These are phyloP conservation scores for Tursiops truncatus DNA, from an alignment of 2,113 vertebrate species.

Conservation along the genomic window DNA sequence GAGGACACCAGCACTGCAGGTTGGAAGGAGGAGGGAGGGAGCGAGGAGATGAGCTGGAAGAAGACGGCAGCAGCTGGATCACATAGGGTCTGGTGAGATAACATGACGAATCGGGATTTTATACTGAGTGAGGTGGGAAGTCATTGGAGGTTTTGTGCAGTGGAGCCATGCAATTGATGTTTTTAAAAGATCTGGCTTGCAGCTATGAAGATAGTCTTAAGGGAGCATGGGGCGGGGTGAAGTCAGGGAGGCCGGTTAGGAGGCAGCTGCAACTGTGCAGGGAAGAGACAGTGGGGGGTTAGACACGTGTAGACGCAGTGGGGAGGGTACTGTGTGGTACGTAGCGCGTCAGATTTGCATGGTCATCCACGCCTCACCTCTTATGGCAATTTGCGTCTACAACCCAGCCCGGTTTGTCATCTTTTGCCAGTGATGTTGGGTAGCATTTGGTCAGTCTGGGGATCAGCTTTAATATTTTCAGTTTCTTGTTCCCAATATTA, in stretches of 20 bases:
- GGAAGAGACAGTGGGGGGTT: not conserved
- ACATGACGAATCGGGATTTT: not conserved
- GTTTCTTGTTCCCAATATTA: not conserved
- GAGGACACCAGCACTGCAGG: not conserved
- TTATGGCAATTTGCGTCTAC: not conserved
- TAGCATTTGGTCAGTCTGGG: not conserved
- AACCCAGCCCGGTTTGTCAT: not conserved
- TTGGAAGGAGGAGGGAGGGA: not conserved
- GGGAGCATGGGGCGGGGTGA: not conserved
- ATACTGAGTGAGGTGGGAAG: not conserved
- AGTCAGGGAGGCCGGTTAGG: not conserved
- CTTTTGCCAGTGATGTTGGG: not conserved
- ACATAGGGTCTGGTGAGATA: not conserved
- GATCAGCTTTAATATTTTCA: not conserved
- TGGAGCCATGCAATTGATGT: not conserved
- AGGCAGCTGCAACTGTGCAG: not conserved
- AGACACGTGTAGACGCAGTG: not conserved
- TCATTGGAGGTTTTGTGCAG: not conserved
- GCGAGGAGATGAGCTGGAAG: not conserved
- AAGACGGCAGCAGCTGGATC: not conserved
- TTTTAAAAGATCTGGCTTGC: not conserved
- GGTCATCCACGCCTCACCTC: not conserved
- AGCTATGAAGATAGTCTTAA: not conserved
- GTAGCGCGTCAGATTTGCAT: not conserved
- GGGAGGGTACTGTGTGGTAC: rapidly evolving